Percentiles rank a stretch among this genome's conserved stretches.
These are phyloP conservation scores for Lycorma delicatula DNA, from an alignment of 1,140 invertebrate genomes.

Conservation along the genomic window DNA sequence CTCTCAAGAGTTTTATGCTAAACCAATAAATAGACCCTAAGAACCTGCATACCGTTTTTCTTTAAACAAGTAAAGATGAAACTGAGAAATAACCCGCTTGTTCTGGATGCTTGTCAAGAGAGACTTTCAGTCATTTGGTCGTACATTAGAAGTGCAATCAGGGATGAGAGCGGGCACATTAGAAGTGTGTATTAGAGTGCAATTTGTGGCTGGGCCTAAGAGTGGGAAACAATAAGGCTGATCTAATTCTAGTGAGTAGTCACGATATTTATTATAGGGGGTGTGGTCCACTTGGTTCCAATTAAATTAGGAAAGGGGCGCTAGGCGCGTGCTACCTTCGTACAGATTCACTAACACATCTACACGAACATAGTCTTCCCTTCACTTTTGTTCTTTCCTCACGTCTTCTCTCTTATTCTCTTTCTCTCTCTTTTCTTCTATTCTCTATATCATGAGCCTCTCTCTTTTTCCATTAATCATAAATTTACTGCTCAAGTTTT, in stretches of 20 bases:
- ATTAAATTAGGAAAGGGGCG: constrained; percentile 1
- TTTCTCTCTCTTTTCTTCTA: constrained; percentile 2
- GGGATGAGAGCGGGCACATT: background rate
- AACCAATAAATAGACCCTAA: no score
- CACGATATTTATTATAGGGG: constrained; percentile 1
- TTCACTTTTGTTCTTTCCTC: background rate
- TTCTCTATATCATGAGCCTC: no score
- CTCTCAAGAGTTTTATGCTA: no score
- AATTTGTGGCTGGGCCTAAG: background rate
- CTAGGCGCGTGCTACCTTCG: constrained; percentile 1
- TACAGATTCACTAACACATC: background rate
- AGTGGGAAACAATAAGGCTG: constrained; percentile 1
- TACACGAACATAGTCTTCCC: background rate
- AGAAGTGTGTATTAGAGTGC: background rate
- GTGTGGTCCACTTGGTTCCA: constrained; percentile 3
- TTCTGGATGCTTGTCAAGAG: no score
- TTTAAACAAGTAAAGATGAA: no score
- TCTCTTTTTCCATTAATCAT: no score
- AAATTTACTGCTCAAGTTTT: no score
- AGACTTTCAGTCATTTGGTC: no score
- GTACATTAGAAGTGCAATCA: background rate
- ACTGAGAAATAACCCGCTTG: no score
- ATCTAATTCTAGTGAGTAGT: background rate
- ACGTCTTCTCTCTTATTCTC: no score
- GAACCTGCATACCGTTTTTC: no score